Percentiles rank a stretch among this genome's conserved stretches.
Evolutionary conservation across 2,113 vertebrate genomes (phyloP).

Genomic region (Anguilla japonica): DNA sequence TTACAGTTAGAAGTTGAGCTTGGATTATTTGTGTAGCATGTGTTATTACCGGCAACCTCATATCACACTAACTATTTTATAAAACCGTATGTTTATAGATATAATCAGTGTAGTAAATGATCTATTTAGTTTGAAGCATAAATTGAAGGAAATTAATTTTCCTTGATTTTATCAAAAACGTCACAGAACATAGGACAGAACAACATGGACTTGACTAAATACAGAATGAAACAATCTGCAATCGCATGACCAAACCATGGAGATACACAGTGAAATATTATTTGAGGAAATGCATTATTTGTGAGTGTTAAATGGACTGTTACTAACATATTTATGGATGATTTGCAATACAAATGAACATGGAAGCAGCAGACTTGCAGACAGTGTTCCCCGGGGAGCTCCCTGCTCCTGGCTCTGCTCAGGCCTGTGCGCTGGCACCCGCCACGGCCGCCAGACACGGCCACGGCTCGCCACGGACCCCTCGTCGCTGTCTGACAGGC

Average conservation of each 20-base stretch:
- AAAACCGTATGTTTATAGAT: background rate
- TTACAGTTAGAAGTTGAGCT: background rate
- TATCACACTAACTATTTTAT: background rate
- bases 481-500: background rate
- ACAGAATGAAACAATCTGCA: background rate
- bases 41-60: background rate
- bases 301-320: background rate
- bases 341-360: conserved; percentile 1
- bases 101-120: background rate
- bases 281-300: background rate
- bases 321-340: background rate
- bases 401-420: background rate
- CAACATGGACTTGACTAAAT: background rate
- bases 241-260: background rate
- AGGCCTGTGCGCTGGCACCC: background rate
- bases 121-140: background rate
- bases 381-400: background rate
- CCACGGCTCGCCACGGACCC: background rate
- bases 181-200: background rate
- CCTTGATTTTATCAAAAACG: background rate
- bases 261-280: background rate
- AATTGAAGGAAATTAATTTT: background rate
- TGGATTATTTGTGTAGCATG: background rate
- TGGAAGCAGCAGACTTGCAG: background rate
- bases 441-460: background rate